Percentiles rank a stretch among this genome's conserved stretches.
These are phyloP conservation scores for Hydrotaea cyrtoneurina DNA, from an alignment of 2,888 invertebrate species.

Conservation along the genomic window DNA sequence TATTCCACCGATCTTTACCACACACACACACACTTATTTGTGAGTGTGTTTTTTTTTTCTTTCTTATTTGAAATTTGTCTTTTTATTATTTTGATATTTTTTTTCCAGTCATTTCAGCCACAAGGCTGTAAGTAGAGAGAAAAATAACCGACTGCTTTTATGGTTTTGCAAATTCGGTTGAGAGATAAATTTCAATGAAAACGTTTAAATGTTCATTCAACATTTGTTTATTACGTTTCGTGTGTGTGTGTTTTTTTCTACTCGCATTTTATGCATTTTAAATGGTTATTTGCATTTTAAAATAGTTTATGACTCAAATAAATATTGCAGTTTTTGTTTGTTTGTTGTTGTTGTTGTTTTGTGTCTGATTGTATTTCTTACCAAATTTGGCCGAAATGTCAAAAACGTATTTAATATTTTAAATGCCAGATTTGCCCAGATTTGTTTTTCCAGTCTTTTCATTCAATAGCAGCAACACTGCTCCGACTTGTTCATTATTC, in stretches of 20 bases:
- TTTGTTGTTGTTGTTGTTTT: neutral
- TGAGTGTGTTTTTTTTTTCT: too few species aligned
- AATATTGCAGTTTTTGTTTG: neutral
- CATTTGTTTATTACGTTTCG: slow-evolving; percentile 3
- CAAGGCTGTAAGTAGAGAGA: neutral
- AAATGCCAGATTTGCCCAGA: slow-evolving; percentile 27
- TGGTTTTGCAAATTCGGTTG: neutral
- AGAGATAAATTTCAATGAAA: slow-evolving; percentile 23
- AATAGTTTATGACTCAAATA: slow-evolving; percentile 48
- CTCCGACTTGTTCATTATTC: slow-evolving; percentile 5
- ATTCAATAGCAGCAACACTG: neutral
- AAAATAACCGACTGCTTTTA: slow-evolving; percentile 3
- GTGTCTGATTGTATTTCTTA: slow-evolving; percentile 9
- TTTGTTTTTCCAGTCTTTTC: neutral
- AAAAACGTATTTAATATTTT: slow-evolving; percentile 32
- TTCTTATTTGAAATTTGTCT: neutral
- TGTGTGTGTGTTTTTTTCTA: neutral
- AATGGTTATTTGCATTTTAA: slow-evolving; percentile 42
- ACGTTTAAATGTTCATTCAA: slow-evolving; percentile 7
- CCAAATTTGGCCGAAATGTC: slow-evolving; percentile 54
- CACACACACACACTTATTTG: too few species aligned
- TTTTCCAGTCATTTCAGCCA: neutral
- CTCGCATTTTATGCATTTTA: slow-evolving; percentile 13
- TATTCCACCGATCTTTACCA: neutral
- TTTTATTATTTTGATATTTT: neutral